Percentiles rank a stretch among this genome's conserved stretches.
Conservation (phyloP, 2,113 vertebrate species). For the Notothenia rossii region DNA sequence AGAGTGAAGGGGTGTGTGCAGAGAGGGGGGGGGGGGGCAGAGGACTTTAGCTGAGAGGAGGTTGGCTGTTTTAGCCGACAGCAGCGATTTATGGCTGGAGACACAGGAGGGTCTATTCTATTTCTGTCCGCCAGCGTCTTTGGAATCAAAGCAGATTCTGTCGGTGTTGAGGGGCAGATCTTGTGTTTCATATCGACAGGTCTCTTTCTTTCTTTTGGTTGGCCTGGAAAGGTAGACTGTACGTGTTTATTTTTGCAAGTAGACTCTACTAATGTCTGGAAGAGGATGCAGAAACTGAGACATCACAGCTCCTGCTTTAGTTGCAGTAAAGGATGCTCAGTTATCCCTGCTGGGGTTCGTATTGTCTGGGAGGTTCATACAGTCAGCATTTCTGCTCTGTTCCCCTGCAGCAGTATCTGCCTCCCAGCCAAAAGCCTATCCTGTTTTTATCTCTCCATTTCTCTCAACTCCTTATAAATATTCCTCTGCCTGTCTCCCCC, state of each 20-base stretch:
- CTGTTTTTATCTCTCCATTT: neutral
- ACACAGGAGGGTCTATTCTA: constrained; percentile 83
- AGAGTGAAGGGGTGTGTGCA: neutral
- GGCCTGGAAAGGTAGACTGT: constrained; percentile 32
- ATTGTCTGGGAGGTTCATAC: constrained; percentile 6
- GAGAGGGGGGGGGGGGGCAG: constrained; percentile 9
- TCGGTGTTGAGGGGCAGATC: constrained; percentile 48
- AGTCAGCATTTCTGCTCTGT: constrained; percentile 48
- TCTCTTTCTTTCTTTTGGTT: constrained; percentile 27
- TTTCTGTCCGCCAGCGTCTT: constrained; percentile 79
- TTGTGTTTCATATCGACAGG: constrained; percentile 68
- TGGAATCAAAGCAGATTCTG: constrained; percentile 71
- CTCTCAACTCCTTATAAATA: constrained; percentile 19
- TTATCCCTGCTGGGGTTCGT: constrained; percentile 21
- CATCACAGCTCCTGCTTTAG: constrained; percentile 15
- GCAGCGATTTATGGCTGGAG: constrained; percentile 77
- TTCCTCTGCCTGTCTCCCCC: neutral
- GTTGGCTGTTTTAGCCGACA: constrained; percentile 56
- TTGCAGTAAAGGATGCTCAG: constrained; percentile 36
- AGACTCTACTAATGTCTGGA: constrained; percentile 24
- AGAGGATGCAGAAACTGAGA: constrained; percentile 4
- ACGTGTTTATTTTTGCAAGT: constrained; percentile 54
- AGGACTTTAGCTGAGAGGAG: neutral
- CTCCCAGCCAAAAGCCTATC: neutral
- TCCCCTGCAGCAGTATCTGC: constrained; percentile 18